phyloP scores from a whole-genome alignment of 1,140 invertebrate genomes.

The Drosophila sp. region DNA sequence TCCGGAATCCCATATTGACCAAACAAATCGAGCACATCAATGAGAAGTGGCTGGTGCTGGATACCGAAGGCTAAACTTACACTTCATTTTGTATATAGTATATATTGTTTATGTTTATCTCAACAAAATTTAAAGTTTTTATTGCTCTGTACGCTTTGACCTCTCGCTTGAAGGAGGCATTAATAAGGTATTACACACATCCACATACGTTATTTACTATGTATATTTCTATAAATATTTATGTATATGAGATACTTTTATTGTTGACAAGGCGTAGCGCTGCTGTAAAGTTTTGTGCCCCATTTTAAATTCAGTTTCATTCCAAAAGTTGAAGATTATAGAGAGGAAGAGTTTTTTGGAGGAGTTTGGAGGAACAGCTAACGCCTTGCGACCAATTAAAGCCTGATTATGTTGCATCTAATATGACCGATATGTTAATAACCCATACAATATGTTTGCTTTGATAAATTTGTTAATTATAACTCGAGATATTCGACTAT shows the following conservation, averaged over 20 bases:
- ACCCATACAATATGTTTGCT: slow-evolving; percentile 33
- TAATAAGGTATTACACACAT: slow-evolving; percentile 52
- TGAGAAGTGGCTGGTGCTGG: slow-evolving; percentile 96
- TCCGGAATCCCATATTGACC: slow-evolving; percentile 95
- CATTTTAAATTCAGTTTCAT: slow-evolving; percentile 59
- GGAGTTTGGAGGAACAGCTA: slow-evolving; percentile 17
- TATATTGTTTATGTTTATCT: slow-evolving; percentile 1
- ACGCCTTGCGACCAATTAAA: slow-evolving; percentile 59
- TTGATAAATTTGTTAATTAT: slow-evolving; percentile 55
- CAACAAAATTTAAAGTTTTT: slow-evolving; percentile 36
- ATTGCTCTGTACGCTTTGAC: slow-evolving; percentile 43
- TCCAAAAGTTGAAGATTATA: slow-evolving; percentile 54
- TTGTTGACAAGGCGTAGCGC: slow-evolving; percentile 55
- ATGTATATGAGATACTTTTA: slow-evolving; percentile 61
- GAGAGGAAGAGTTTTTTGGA: slow-evolving; percentile 11
- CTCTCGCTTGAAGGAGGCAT: slow-evolving; percentile 20
- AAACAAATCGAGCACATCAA: slow-evolving; percentile 96
- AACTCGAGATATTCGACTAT: slow-evolving; percentile 79
- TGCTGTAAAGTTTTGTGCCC: slow-evolving; percentile 62
- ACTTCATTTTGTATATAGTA: neutral
- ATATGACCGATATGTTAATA: slow-evolving; percentile 57
- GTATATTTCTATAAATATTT: slow-evolving; percentile 60
- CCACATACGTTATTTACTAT: slow-evolving; percentile 61
- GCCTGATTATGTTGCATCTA: slow-evolving; percentile 73
- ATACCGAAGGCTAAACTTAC: slow-evolving; percentile 77